Conservation (phyloP, 2,888 invertebrate species). For the Hedychridium roseum region DNA sequence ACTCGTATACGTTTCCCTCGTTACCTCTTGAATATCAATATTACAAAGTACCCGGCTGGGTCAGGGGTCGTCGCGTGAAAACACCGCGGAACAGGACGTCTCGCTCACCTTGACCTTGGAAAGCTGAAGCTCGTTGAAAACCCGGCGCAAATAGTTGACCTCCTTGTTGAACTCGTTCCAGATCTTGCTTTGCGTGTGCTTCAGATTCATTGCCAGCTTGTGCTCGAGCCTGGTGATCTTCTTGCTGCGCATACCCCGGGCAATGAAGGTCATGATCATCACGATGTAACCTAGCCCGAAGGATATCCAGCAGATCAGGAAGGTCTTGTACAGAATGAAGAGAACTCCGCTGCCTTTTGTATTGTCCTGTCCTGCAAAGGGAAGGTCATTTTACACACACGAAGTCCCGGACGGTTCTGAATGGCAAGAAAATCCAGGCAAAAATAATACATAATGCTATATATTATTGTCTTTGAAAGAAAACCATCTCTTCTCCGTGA, state of each 20-base stretch:
- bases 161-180: conserved; percentile 80
- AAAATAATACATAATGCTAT: too few species aligned
- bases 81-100: too few species aligned
- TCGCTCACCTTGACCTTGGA: conserved; percentile 79
- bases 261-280: conserved; percentile 88
- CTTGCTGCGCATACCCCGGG: conserved; percentile 80
- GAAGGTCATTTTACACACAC: too few species aligned
- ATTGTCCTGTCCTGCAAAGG: conserved; percentile 60
- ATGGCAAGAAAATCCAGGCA: too few species aligned
- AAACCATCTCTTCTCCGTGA: too few species aligned
- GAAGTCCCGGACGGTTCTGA: too few species aligned
- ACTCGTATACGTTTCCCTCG: too few species aligned
- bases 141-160: conserved; percentile 75
- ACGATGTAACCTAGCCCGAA: conserved; percentile 90
- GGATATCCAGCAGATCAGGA: conserved; percentile 87
- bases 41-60: too few species aligned
- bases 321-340: conserved; percentile 79
- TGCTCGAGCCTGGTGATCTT: conserved; percentile 78
- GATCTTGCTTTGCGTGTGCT: conserved; percentile 80
- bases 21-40: too few species aligned
- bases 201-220: conserved; percentile 78
- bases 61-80: too few species aligned
- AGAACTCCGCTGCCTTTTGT: conserved; percentile 67
- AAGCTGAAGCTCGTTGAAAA: conserved; percentile 83
- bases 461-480: too few species aligned